A percentile compares a stretch with the other conserved stretches of the same genome.
phyloP scores from a whole-genome alignment of 2,797 vertebrate species.

The Anas acuta region DNA sequence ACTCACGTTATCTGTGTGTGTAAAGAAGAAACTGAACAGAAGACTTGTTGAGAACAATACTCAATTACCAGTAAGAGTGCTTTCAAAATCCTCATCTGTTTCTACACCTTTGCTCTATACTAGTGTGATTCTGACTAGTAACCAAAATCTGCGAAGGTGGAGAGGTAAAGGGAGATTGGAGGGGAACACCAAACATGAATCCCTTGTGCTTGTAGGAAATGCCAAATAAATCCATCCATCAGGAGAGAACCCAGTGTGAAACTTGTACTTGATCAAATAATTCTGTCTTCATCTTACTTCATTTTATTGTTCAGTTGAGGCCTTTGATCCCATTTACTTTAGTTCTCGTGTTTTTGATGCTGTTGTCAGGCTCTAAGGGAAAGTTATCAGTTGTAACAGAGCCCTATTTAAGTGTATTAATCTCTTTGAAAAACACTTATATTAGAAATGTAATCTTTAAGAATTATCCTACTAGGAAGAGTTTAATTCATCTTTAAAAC shows the following conservation, averaged over 20 bases:
- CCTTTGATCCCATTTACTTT: neutral
- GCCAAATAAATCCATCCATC: neutral
- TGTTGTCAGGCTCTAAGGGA: neutral
- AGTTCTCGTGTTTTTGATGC: neutral
- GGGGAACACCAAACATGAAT: neutral
- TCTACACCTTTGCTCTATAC: accelerated
- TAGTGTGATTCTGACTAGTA: neutral
- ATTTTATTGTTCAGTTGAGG: neutral
- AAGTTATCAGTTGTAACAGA: neutral
- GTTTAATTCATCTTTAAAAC: constrained; percentile 3
- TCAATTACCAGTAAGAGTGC: neutral
- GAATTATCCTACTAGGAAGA: neutral
- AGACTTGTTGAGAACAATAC: neutral
- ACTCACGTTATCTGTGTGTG: neutral
- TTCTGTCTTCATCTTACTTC: neutral
- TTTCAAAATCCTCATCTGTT: neutral
- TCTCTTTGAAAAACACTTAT: neutral
- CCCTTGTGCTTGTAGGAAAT: neutral
- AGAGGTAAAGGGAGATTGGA: neutral
- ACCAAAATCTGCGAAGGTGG: neutral
- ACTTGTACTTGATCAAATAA: neutral
- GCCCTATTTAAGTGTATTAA: neutral
- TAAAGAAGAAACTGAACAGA: neutral
- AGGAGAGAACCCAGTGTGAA: neutral
- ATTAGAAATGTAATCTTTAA: constrained; percentile 17